A percentile compares a stretch with the other conserved stretches of the same genome.
These are phyloP conservation scores for Hippolais icterina DNA, from an alignment of 2,113 vertebrate species.

Conservation along the genomic window DNA sequence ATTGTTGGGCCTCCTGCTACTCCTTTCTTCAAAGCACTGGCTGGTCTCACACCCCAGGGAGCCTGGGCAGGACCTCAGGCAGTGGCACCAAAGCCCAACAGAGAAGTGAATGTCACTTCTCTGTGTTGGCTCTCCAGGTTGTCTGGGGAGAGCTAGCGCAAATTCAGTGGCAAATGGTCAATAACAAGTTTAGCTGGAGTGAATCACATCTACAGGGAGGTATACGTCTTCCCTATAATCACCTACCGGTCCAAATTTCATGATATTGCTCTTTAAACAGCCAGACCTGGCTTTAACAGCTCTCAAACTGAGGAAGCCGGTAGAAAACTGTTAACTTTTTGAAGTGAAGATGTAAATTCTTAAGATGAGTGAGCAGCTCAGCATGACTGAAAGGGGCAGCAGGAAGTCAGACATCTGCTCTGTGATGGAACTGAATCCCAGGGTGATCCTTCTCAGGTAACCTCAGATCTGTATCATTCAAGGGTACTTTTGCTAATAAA, in stretches of 20 bases:
- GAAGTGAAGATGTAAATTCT: not conserved
- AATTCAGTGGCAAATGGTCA: not conserved
- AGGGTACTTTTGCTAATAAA: not conserved
- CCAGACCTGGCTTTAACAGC: not conserved
- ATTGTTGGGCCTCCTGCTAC: too few relatives aligned
- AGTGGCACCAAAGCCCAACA: accelerated
- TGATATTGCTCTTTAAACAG: not conserved
- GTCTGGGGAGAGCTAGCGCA: not conserved
- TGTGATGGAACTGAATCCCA: not conserved
- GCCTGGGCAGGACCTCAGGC: not conserved
- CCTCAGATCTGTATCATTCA: not conserved
- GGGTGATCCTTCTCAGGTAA: not conserved
- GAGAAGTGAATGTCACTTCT: not conserved
- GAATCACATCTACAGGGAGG: not conserved
- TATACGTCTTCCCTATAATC: not conserved
- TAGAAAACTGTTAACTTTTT: not conserved
- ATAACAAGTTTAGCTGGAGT: not conserved
- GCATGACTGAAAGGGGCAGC: not conserved
- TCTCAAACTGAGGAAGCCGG: not conserved
- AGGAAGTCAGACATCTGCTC: not conserved
- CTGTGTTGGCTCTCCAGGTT: not conserved
- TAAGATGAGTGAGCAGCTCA: not conserved
- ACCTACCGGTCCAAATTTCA: not conserved
- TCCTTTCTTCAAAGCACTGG: not conserved
- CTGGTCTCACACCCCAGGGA: accelerated